A percentile compares a stretch with the other conserved stretches of the same genome.
These are phyloP conservation scores for Siphonodentalium dalli DNA, from an alignment of 2,888 invertebrate species.

Conservation along the genomic window DNA sequence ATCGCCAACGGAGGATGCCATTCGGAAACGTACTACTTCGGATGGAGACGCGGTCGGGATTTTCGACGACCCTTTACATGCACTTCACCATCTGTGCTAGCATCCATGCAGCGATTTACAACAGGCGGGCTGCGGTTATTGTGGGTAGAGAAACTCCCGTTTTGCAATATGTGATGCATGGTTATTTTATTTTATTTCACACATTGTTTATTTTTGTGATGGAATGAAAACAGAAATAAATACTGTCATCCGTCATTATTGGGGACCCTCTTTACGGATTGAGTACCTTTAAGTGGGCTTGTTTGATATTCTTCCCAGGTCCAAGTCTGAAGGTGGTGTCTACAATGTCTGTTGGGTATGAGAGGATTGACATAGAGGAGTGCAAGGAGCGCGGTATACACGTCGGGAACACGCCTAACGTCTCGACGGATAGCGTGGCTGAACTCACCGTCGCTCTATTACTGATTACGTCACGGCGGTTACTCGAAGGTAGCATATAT, in stretches of 20 bases:
- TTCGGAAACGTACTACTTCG: no score
- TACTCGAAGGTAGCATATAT: constrained; percentile 66
- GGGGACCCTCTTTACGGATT: no score
- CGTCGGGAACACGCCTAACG: constrained; percentile 88
- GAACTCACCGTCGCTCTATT: constrained; percentile 86
- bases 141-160: neutral
- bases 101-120: no score
- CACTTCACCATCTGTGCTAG: no score
- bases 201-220: neutral
- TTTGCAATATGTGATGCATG: neutral
- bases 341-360: constrained; percentile 90
- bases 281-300: no score
- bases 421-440: constrained; percentile 80
- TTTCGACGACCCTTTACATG: no score
- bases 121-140: no score
- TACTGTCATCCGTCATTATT: neutral
- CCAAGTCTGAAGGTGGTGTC: constrained; percentile 79
- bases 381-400: constrained; percentile 76
- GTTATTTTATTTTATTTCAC: no score
- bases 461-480: constrained; percentile 80
- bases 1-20: no score
- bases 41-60: no score
- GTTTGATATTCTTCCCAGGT: constrained; percentile 67
- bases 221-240: no score
- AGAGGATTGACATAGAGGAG: constrained; percentile 83